Percentiles rank a stretch among this genome's conserved stretches.
phyloP scores from a whole-genome alignment of 2,797 vertebrate species.

The Spinus olivaceus region DNA sequence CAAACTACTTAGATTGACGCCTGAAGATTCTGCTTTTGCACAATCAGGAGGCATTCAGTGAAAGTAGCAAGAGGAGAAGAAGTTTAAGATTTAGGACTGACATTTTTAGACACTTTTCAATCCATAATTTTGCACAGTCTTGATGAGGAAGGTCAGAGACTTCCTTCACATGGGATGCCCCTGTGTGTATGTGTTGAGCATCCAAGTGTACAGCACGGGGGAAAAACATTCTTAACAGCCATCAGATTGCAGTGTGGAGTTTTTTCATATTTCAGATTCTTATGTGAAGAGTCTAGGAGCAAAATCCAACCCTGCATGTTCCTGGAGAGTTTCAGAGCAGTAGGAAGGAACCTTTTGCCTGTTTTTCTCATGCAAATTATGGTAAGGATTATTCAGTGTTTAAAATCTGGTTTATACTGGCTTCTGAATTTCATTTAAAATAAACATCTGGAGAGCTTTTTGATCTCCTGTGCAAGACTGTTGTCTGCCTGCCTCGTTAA shows the following conservation, averaged over 20 bases:
- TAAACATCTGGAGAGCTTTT: constrained; percentile 56
- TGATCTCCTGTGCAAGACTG: constrained; percentile 28
- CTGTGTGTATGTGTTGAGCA: not conserved
- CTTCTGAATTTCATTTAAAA: constrained; percentile 55
- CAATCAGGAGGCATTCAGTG: constrained; percentile 50
- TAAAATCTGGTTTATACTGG: constrained; percentile 49
- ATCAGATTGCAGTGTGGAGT: not conserved
- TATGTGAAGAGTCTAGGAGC: not conserved
- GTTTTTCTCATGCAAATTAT: constrained; percentile 28
- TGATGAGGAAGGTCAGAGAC: not conserved
- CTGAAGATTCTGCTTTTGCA: constrained; percentile 31
- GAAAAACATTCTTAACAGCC: not conserved
- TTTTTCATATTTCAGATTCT: not conserved
- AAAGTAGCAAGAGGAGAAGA: not conserved
- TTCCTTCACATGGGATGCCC: not conserved
- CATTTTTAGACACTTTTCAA: not conserved
- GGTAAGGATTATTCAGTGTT: constrained; percentile 29
- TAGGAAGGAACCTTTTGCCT: not conserved
- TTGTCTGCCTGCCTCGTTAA: not conserved
- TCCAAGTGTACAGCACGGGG: not conserved
- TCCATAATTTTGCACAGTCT: not conserved
- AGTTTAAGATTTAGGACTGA: not conserved
- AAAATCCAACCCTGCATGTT: not conserved
- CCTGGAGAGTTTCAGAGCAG: not conserved
- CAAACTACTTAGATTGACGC: not conserved